Conservation (phyloP, 1,140 invertebrate genomes). For the Drosophila watanabei region DNA sequence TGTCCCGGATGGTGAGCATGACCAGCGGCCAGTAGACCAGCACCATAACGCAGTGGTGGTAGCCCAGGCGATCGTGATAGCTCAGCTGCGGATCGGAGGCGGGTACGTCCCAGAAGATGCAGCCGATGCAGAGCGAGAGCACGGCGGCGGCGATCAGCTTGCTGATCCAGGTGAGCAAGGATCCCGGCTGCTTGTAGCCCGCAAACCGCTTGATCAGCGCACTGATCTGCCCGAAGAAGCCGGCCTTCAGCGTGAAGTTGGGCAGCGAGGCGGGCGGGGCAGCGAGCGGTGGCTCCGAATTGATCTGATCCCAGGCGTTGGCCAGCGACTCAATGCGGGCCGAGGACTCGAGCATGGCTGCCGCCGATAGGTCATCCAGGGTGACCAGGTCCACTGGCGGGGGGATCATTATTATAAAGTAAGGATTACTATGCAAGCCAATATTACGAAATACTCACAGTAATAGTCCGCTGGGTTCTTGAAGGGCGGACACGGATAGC, state of each 20-base stretch:
- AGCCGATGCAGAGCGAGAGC: slow-evolving; percentile 93
- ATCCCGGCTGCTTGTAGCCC: slow-evolving; percentile 95
- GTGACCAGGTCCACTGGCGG: slow-evolving; percentile 95
- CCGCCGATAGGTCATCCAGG: slow-evolving; percentile 95
- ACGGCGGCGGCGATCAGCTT: slow-evolving; percentile 92
- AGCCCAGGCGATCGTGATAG: slow-evolving; percentile 92
- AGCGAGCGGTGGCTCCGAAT: slow-evolving; percentile 82
- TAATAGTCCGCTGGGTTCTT: slow-evolving; percentile 99
- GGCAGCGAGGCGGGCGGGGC: slow-evolving; percentile 83
- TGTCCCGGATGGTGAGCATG: slow-evolving; percentile 89
- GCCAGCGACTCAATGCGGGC: slow-evolving; percentile 96
- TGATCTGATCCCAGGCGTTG: slow-evolving; percentile 88
- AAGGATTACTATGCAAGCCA: background rate
- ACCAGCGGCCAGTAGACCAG: slow-evolving; percentile 92
- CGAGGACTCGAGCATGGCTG: slow-evolving; percentile 97
- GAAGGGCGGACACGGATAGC: slow-evolving; percentile 97
- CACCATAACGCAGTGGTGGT: slow-evolving; percentile 93
- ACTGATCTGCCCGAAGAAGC: slow-evolving; percentile 86
- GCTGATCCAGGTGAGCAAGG: slow-evolving; percentile 91
- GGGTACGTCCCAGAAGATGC: slow-evolving; percentile 95
- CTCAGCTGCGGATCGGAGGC: slow-evolving; percentile 90
- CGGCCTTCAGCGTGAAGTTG: slow-evolving; percentile 76
- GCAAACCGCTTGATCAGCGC: slow-evolving; percentile 85
- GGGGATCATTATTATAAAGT: background rate
- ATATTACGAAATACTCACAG: slow-evolving; percentile 88